Evolutionary conservation across 2,113 vertebrate genomes (phyloP).

Genomic region (Prietella phreatophila): DNA sequence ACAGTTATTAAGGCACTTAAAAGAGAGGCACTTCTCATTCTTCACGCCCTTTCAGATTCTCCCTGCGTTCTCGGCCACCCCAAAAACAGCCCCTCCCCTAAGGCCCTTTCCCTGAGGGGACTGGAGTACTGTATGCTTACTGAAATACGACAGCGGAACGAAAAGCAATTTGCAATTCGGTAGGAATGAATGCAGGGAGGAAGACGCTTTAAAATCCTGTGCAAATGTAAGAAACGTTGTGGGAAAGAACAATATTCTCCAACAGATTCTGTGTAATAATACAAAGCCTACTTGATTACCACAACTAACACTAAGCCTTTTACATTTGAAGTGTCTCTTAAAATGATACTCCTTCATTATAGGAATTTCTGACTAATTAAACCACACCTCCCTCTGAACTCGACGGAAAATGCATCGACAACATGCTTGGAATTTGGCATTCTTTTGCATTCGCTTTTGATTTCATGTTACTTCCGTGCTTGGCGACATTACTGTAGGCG

Average conservation of each 20-base stretch:
- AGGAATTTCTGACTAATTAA: not conserved
- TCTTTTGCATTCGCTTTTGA: not conserved
- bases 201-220: slow-evolving; percentile 12
- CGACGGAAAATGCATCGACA: not conserved
- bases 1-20: slow-evolving; percentile 54
- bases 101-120: slow-evolving; percentile 6
- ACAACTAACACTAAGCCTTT: not conserved
- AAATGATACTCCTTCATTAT: not conserved
- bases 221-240: not conserved
- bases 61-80: slow-evolving; percentile 34
- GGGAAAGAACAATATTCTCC: not conserved
- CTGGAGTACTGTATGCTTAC: slow-evolving; percentile 6
- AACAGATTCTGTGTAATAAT: not conserved
- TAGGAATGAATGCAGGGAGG: slow-evolving; percentile 11
- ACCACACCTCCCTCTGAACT: not conserved
- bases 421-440: not conserved
- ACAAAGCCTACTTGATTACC: not conserved
- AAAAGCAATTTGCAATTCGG: slow-evolving; percentile 9
- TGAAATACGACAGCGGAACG: slow-evolving; percentile 9
- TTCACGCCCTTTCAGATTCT: slow-evolving; percentile 48
- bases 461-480: not conserved
- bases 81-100: slow-evolving; percentile 40
- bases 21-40: slow-evolving; percentile 53
- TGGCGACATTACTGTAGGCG: not conserved
- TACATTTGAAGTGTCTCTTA: not conserved